Base-by-base conservation (phyloP, 2,888 invertebrate species). In the Vandiemenella viatica region DNA sequence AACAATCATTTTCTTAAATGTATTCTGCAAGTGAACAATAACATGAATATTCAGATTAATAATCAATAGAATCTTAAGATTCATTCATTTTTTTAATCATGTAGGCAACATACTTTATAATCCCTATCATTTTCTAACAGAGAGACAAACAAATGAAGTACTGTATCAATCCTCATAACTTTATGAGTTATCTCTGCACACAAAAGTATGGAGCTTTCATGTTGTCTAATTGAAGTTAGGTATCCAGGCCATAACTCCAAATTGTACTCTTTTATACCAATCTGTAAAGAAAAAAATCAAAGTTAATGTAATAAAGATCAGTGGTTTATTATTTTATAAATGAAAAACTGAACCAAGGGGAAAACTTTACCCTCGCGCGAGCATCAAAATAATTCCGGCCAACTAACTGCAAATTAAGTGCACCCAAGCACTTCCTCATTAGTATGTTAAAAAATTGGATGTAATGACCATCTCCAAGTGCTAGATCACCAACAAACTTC, bases 181-280 rank as follows among this genome's bases (percentile, higher is more conserved):
- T 92, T 92, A 60, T 87, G 86, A 0, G 80, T 71, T 0, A 91
- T 77, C 62, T 92, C 91, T 0, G 79, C 72, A 45, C 83, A 83
- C 70, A 93, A 70, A 7, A 92, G 65, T 13, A 92, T 73, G 1
- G 76, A 69, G 0, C 71, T 65, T 61, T 93, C 92, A 61, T 86
- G 83, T 57, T 88, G 85, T 1, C 87, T 75, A 37, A 92, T 88
- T 0, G 86, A 81, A 0, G 91, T 89, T n/a, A 79, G 68, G 56
- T 84, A 87, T 0, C 89, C 89, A 0, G 88, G 88, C 86, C 87
- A 87, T 1, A 90, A 64, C 61, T 86, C 80, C 10, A 90, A 60
- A 40, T 68, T 73, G 53, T 70, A 74, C 20, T 84, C 76, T 0
- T 68, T 71, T 0, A 85, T 67, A 23, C 74, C 68, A 42, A 80